Evolutionary conservation across 2,888 invertebrate genomes (phyloP), one percentile per base, ranked within the genome.

Genomic region (Dicroscelio sp.): DNA sequence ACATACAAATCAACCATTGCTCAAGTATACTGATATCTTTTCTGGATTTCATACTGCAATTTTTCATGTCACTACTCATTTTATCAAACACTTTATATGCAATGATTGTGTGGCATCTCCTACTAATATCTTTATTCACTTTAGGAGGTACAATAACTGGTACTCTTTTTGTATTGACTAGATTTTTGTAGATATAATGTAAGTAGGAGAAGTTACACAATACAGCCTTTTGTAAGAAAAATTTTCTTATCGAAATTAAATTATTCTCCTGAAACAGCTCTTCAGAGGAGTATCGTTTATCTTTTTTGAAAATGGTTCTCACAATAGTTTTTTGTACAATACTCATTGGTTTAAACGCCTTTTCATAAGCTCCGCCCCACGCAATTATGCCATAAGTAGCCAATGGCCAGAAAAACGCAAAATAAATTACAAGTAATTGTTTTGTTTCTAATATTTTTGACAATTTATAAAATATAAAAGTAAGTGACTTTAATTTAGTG

Each of bases 131-230:
- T 23, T 55, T 55, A 23, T 55, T 55, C 23, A 55, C n/a, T n/a
- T 23, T 55, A 14, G 55, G 55, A 6, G 55, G 55, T 23, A n/a
- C 6, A n/a, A 55, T 23, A 23, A n/a, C n/a, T 17, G 55, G 55
- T 55, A 55, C n/a, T 55, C 55, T 55, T 55, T 55, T 55, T 55
- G n/a, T 55, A n/a, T 55, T 55, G 55, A 55, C 55, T 55, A 55
- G 14, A 55, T 55, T 23, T n/a, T 17, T 55, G 23, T 55, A 55
- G 5, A 8, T 55, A 14, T 55, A 6, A n/a, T 23, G 55, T 6
- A 55, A n/a, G 10, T 14, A 55, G 55, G 55, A 55, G 23, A 55
- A 55, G 55, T 55, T 55, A 55, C n/a, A 17, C n/a, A 55, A n/a
- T 6, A 55, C 17, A 17, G 55, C 55, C n/a, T 63, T 63, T 63